Percentiles rank a stretch among this genome's conserved stretches.
Conservation (phyloP, 2,888 invertebrate species). For the Plemyria rubiginata region DNA sequence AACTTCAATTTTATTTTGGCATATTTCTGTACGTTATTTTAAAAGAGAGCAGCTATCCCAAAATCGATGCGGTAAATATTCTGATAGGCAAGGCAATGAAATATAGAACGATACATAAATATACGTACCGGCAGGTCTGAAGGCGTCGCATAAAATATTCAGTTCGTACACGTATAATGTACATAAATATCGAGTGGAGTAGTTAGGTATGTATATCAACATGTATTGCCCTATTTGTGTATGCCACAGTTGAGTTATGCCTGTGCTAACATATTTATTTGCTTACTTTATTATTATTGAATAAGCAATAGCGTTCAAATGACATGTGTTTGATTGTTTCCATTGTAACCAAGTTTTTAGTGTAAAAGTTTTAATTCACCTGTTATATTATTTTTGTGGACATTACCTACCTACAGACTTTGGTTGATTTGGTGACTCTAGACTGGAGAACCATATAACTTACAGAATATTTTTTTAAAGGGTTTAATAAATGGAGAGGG, state of each 20-base stretch:
- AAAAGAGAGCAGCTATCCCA: not conserved
- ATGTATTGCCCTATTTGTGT: slow-evolving; percentile 40
- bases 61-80: slow-evolving; percentile 5
- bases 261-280: slow-evolving; percentile 42
- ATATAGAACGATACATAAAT: slow-evolving; percentile 17
- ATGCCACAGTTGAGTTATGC: slow-evolving; percentile 37
- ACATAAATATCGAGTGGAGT: slow-evolving; percentile 39
- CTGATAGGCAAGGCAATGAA: not conserved
- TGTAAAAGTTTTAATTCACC: too few species aligned
- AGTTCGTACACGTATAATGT: slow-evolving; percentile 38
- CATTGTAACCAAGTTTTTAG: not conserved
- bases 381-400: too few species aligned
- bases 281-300: slow-evolving; percentile 36
- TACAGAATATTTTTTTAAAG: too few species aligned
- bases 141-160: slow-evolving; percentile 42
- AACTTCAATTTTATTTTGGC: too few species aligned
- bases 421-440: too few species aligned
- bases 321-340: slow-evolving; percentile 32
- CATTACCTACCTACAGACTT: too few species aligned
- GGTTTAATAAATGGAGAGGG: too few species aligned
- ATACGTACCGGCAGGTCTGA: slow-evolving; percentile 31
- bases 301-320: slow-evolving; percentile 35
- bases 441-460: too few species aligned
- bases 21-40: too few species aligned
- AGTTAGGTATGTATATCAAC: slow-evolving; percentile 30